A percentile compares a stretch with the other conserved stretches of the same genome.
phyloP scores from a whole-genome alignment of 2,797 vertebrate genomes.

The Pseudotriccus pelzelni region DNA sequence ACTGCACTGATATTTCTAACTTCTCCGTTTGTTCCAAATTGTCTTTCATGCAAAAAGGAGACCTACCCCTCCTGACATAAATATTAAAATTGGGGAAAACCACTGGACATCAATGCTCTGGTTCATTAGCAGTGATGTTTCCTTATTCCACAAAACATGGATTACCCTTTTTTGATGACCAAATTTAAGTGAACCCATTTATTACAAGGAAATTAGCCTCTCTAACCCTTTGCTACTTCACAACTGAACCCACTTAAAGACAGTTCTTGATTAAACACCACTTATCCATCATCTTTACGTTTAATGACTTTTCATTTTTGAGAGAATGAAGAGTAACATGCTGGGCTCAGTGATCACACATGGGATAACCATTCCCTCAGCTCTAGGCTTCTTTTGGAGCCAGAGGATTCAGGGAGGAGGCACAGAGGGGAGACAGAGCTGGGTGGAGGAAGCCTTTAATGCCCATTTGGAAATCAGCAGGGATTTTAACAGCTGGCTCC shows the following conservation, averaged over 20 bases:
- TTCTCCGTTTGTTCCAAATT: background rate
- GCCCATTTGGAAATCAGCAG: background rate
- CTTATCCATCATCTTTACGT: constrained; percentile 1
- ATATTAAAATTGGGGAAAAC: background rate
- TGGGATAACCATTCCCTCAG: background rate
- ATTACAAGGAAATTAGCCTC: background rate
- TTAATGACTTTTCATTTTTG: background rate
- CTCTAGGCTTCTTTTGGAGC: background rate
- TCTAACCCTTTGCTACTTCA: background rate
- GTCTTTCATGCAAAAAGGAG: background rate
- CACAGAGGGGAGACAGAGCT: background rate
- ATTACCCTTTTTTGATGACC: background rate
- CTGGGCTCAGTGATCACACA: background rate
- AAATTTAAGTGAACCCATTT: background rate
- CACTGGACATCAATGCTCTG: background rate
- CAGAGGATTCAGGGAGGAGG: background rate
- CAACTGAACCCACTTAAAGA: background rate
- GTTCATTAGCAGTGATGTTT: background rate
- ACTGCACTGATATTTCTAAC: background rate
- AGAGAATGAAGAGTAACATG: background rate
- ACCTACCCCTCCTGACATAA: background rate
- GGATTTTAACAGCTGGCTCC: background rate
- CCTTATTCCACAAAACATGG: background rate
- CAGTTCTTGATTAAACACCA: background rate
- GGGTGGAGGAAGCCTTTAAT: background rate